Evolutionary conservation across 2,797 vertebrate species (phyloP).

Genomic region (Spea hammondii): DNA sequence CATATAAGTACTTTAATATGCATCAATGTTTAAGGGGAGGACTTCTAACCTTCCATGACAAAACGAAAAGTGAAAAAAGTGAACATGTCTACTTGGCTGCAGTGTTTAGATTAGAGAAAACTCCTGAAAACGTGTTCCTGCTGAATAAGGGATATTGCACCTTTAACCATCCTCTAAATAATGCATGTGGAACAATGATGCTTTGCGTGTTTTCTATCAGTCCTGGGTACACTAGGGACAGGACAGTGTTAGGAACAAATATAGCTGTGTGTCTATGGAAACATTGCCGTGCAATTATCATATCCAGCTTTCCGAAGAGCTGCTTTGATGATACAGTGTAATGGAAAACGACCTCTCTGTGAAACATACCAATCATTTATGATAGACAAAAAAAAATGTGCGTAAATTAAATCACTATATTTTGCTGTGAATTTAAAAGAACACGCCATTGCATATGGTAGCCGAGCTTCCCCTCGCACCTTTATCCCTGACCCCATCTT

Average conservation of each 20-base stretch:
- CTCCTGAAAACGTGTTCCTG: background rate
- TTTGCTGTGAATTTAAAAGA: no score
- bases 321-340: background rate
- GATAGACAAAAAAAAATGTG: no score
- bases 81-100: no score
- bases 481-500: no score
- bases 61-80: no score
- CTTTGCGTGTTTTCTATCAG: slow-evolving; percentile 30
- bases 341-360: background rate
- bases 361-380: background rate
- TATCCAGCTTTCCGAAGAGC: slow-evolving; percentile 17
- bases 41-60: no score
- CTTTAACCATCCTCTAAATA: slow-evolving; percentile 13
- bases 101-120: no score
- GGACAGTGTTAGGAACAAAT: slow-evolving; percentile 25
- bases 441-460: no score
- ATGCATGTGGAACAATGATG: slow-evolving; percentile 16
- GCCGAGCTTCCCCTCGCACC: no score
- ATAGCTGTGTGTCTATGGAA: slow-evolving; percentile 50
- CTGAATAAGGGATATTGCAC: background rate
- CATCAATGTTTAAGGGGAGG: no score
- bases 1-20: no score
- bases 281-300: slow-evolving; percentile 18
- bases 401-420: no score
- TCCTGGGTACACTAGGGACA: slow-evolving; percentile 33